phyloP scores from a whole-genome alignment of 2,113 vertebrate genomes.

The Atractosteus spatula region DNA sequence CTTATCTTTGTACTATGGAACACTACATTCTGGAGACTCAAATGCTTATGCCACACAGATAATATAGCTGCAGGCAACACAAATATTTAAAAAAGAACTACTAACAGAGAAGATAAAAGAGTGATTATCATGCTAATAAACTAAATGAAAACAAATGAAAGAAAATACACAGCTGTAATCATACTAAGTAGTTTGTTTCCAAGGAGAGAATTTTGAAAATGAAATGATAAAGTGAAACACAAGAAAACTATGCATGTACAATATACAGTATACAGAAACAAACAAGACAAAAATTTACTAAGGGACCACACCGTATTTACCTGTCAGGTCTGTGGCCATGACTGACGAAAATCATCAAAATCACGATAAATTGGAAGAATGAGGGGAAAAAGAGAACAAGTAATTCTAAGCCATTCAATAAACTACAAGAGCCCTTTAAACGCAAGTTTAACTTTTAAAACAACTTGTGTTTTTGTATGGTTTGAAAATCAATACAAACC shows the following conservation, averaged over 20 bases:
- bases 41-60: too few relatives aligned
- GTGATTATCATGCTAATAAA: too few relatives aligned
- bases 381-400: conserved; percentile 22
- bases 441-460: too few relatives aligned
- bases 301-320: conserved; percentile 65
- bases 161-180: too few relatives aligned
- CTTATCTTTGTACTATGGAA: too few relatives aligned
- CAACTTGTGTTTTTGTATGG: too few relatives aligned
- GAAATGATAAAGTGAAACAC: neutral
- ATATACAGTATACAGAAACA: conserved; percentile 31
- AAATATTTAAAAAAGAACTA: too few relatives aligned
- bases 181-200: too few relatives aligned
- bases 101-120: too few relatives aligned
- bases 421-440: neutral
- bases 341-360: conserved; percentile 73
- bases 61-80: too few relatives aligned
- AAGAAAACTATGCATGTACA: neutral
- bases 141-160: too few relatives aligned
- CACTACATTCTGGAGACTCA: too few relatives aligned
- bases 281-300: conserved; percentile 37
- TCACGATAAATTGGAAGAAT: conserved; percentile 46
- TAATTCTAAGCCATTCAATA: conserved; percentile 14
- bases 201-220: neutral
- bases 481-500: neutral
- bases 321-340: conserved; percentile 85